Evolutionary conservation across 2,888 invertebrate species (phyloP), one percentile per base, ranked within the genome.

Genomic region (Epicampocera succincta): DNA sequence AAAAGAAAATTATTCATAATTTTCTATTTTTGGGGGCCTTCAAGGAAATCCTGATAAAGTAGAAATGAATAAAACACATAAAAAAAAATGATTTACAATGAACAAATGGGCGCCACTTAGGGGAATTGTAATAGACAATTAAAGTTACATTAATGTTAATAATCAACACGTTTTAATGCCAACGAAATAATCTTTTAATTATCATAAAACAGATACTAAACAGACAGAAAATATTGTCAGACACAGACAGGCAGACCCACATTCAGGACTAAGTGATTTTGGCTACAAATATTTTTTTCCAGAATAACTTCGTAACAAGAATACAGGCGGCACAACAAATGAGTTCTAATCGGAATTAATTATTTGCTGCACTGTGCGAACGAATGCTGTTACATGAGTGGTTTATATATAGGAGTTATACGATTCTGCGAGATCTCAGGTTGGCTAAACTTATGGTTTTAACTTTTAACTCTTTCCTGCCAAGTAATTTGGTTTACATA

Each of bases 101-200:
- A 56, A 63, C 48, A 68, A 74, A 69, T 66, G 72, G 78, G 78
- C 78, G 78, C 82, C 82, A 74, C 46, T 74, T 40, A 38, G 25
- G 52, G 42, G 21, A 58, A 60, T 65, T 65, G 29, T 82, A 74
- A 65, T 60, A 69, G 54, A 74, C 74, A 82, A 82, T 78, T 82
- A 82, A 77, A 78, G 15, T 33, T 74, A 74, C 73, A 74, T 78
- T 77, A 82, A 66, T 66, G 56, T 74, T 69, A 21, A 63, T 38
- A 46, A 63, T 19, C 44, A 58, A 72, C 54, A 72, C 46, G 66
- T 58, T 66, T 60, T 48, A 60, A 66, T 33, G 4, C 12, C 17
- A 58, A 50, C 5, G 8, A 54, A 46, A 76, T 8, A 50, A 48
- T 44, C 48, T 50, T 63, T 38, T 50, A 75, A 68, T 66, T 66